Base-by-base conservation (phyloP, 2,888 invertebrate species). In the Cybosia mesomella region DNA sequence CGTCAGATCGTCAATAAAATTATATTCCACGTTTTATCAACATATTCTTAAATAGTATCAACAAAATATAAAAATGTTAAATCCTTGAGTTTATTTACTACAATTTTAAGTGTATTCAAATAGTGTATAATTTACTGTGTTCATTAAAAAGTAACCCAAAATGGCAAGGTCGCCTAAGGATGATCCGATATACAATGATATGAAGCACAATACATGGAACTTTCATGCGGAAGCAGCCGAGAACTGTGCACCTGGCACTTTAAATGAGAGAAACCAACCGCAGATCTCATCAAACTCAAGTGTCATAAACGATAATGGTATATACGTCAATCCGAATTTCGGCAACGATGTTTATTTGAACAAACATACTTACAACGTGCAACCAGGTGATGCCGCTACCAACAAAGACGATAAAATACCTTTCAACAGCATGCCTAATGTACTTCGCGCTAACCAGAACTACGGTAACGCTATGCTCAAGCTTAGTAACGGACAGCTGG, bases 151-250 rank as follows among this genome's bases (percentile, higher is more conserved):
- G 81, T 89, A 88, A 89, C 89, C 90, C 91, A 91, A 91, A 88
- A 95, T 95, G 95, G 93, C 94, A 92, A 95, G 95, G 92, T 93
- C 94, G 92, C 91, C 92, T 79, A 92, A 92, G 82, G 95, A 95
- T 89, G 93, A 94, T 88, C 89, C 92, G 77, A 89, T 91, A 85
- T 94, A 90, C 89, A 91, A 87, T 83, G 94, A 95, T 85, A 84
- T 91, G 81, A 86, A 90, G 84, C 89, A 88, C 83, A 93, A 91
- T 89, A 89, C 92, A 87, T 95, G 95, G 95, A 94, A 92, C 83
- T 95, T 92, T 84, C 89, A 88, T 80, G 82, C 90, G 83, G 94
- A 94, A 84, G 83, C 89, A 75, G 84, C 86, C 73, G 93, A 93
- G 74, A 91, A 89, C 79, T 90, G 91, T 85, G 68, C 90, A 85